Evolutionary conservation across 2,888 invertebrate genomes (phyloP).

Genomic region (Drosophila helvetica): DNA sequence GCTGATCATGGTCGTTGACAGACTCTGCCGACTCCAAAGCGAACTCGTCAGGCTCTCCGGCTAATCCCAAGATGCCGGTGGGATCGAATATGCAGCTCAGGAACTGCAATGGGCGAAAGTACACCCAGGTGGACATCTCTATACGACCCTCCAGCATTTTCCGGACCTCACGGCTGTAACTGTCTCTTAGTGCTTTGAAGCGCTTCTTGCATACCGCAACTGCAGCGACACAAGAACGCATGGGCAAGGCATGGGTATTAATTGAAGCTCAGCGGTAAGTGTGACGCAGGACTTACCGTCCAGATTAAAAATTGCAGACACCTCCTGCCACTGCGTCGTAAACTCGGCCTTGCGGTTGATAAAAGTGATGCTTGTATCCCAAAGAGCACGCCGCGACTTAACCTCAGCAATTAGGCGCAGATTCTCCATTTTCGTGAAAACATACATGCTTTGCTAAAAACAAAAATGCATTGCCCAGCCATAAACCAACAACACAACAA

Average conservation of each 20-base stretch:
- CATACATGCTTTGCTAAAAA: not conserved
- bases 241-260: not conserved
- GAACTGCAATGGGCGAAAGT: slow-evolving; percentile 62
- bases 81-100: slow-evolving; percentile 63
- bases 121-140: slow-evolving; percentile 47
- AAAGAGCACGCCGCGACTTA: slow-evolving; percentile 48
- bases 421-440: slow-evolving; percentile 52
- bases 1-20: not conserved
- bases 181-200: slow-evolving; percentile 62
- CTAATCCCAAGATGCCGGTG: slow-evolving; percentile 43
- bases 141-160: slow-evolving; percentile 53
- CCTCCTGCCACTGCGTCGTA: slow-evolving; percentile 49
- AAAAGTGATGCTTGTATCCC: slow-evolving; percentile 60
- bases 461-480: too few species aligned
- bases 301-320: slow-evolving; percentile 46
- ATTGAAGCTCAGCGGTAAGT: not conserved
- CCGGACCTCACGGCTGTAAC: slow-evolving; percentile 58
- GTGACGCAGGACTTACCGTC: slow-evolving; percentile 49
- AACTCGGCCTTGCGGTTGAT: slow-evolving; percentile 43
- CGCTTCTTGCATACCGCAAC: slow-evolving; percentile 57
- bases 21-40: slow-evolving; percentile 1
- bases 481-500: too few species aligned
- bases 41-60: slow-evolving; percentile 18
- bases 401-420: slow-evolving; percentile 59
- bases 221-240: slow-evolving; percentile 1